Conservation (phyloP, 2,888 invertebrate genomes). For the Morpho helenor region DNA sequence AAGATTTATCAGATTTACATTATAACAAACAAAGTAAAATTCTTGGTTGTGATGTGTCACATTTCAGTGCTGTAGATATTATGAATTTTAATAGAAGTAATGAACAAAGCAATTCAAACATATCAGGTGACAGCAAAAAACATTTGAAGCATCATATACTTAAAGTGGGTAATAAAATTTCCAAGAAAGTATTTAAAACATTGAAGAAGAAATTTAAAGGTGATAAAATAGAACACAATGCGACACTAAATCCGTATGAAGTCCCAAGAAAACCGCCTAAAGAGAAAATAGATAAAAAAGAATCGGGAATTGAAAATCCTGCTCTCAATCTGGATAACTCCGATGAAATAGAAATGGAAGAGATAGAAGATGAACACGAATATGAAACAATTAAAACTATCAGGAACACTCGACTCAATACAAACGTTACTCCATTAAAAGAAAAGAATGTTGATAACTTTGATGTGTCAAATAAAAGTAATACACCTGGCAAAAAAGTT, state of each 20-base stretch:
- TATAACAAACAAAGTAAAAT: constrained; percentile 72
- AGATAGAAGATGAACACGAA: constrained; percentile 56
- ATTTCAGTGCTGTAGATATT: constrained; percentile 64
- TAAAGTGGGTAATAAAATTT: constrained; percentile 62
- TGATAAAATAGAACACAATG: constrained; percentile 54
- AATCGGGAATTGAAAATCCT: constrained; percentile 69
- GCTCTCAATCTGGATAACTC: constrained; percentile 64
- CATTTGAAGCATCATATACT: constrained; percentile 53
- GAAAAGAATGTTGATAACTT: constrained; percentile 47
- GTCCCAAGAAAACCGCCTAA: constrained; percentile 62
- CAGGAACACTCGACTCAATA: constrained; percentile 62
- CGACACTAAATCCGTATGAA: constrained; percentile 66
- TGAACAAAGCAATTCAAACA: constrained; percentile 48
- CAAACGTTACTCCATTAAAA: constrained; percentile 64
- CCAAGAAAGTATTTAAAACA: constrained; percentile 67
- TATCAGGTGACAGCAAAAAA: constrained; percentile 60
- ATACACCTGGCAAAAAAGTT: constrained; percentile 67
- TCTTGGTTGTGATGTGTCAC: constrained; percentile 67
- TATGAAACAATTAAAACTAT: constrained; percentile 69
- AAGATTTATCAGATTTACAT: constrained; percentile 39
- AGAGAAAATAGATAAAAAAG: constrained; percentile 45
- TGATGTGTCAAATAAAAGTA: constrained; percentile 50
- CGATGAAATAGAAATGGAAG: constrained; percentile 70
- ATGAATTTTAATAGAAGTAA: constrained; percentile 61
- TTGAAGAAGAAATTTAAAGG: constrained; percentile 66